Evolutionary conservation across 2,113 vertebrate genomes (phyloP).

Genomic region (Gallinago media): DNA sequence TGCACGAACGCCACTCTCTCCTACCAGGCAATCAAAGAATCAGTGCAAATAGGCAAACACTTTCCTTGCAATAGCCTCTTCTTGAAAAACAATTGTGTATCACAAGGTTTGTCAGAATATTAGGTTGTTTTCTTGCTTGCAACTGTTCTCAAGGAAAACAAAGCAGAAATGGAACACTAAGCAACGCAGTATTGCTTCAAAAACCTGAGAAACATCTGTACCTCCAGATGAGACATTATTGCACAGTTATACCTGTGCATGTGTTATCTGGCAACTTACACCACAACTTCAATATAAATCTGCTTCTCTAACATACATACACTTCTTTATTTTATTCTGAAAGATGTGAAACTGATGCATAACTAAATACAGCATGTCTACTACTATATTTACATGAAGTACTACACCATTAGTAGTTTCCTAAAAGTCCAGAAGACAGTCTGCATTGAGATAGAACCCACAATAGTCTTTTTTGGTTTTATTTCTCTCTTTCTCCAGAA

Average conservation of each 20-base stretch:
- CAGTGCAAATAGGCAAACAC: not conserved
- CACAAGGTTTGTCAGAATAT: not conserved
- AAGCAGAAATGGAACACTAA: not conserved
- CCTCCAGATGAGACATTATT: not conserved
- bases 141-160: not conserved
- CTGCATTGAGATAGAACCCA: not conserved
- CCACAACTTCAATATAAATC: not conserved
- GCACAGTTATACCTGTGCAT: not conserved
- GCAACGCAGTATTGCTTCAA: not conserved
- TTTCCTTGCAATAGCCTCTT: not conserved
- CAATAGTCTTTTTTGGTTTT: not conserved
- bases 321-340: not conserved
- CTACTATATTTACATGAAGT: not conserved
- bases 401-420: not conserved
- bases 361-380: not conserved
- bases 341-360: not conserved
- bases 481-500: not conserved
- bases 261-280: fast-evolving
- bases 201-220: not conserved
- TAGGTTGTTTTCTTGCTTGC: not conserved
- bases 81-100: not conserved
- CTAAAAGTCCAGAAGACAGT: not conserved
- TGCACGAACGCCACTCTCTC: not conserved
- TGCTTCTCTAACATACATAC: not conserved
- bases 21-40: not conserved